Percentiles rank a stretch among this genome's conserved stretches.
Evolutionary conservation across 2,113 vertebrate species (phyloP).

Genomic region (Todiramphus saurophagus): DNA sequence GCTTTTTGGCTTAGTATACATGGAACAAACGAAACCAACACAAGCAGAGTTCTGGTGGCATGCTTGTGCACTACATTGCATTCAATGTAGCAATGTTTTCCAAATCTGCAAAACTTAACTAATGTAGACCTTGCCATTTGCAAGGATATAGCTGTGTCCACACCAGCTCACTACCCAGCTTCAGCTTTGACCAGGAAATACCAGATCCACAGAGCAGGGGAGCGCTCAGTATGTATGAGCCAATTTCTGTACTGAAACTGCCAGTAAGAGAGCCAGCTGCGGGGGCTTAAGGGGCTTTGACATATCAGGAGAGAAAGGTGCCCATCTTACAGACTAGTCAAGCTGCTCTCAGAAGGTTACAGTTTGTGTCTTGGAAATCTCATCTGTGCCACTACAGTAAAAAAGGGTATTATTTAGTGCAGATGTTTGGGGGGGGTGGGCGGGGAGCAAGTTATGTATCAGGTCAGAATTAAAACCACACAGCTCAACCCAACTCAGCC

Average conservation of each 20-base stretch:
- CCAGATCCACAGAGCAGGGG: background rate
- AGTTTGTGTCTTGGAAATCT: background rate
- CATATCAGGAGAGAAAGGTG: background rate
- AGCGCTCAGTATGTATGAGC: fast-evolving
- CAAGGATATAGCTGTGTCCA: background rate
- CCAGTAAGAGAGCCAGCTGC: background rate
- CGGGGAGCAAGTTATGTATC: background rate
- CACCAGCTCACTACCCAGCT: background rate
- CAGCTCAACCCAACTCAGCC: background rate
- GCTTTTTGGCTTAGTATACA: background rate
- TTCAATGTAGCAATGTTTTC: background rate
- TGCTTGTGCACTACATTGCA: background rate
- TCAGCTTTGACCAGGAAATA: background rate
- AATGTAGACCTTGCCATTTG: background rate
- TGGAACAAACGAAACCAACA: background rate
- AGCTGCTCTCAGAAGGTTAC: background rate
- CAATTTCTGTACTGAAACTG: background rate
- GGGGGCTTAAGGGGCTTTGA: background rate
- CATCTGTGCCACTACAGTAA: background rate
- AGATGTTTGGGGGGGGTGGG: background rate
- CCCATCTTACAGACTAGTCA: background rate
- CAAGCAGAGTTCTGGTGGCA: background rate
- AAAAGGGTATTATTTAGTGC: background rate
- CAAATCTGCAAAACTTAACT: background rate
- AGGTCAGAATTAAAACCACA: background rate